phyloP scores from a whole-genome alignment of 2,888 invertebrate species.

The Rhaphigaster nebulosa region DNA sequence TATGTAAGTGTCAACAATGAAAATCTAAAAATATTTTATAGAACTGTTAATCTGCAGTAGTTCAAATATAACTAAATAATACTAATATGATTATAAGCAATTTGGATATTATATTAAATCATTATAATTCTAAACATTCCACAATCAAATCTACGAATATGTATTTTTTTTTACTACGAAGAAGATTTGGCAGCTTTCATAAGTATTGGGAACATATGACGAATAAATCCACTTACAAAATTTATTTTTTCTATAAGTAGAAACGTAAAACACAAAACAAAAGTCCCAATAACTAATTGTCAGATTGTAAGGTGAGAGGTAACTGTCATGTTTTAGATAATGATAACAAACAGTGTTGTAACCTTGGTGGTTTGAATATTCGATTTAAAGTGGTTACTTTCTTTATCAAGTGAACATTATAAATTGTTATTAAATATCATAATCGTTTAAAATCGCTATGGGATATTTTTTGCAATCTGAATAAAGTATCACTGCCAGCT shows the following conservation, averaged over 20 bases:
- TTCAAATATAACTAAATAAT: background rate
- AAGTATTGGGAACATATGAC: background rate
- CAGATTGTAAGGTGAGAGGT: slow-evolving; percentile 16
- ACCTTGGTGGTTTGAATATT: background rate
- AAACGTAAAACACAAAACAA: background rate
- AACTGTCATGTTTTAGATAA: slow-evolving; percentile 39
- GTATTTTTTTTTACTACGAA: background rate
- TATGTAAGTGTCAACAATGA: background rate
- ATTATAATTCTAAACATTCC: background rate
- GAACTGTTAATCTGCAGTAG: background rate
- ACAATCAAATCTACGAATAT: background rate
- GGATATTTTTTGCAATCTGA: background rate
- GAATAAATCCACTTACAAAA: background rate
- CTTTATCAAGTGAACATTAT: background rate
- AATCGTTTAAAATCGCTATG: background rate
- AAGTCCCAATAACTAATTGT: background rate
- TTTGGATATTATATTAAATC: background rate
- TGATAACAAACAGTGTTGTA: slow-evolving; percentile 46
- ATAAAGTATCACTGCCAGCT: too few relatives aligned
- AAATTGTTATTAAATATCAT: background rate
- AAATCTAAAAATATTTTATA: background rate
- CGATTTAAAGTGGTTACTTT: background rate
- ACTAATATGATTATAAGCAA: background rate
- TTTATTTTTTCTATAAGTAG: background rate
- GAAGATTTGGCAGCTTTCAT: background rate